Percentiles rank a stretch among this genome's conserved stretches.
These are phyloP conservation scores for Coregonus clupeaformis DNA, from an alignment of 2,113 vertebrate species.

Conservation along the genomic window DNA sequence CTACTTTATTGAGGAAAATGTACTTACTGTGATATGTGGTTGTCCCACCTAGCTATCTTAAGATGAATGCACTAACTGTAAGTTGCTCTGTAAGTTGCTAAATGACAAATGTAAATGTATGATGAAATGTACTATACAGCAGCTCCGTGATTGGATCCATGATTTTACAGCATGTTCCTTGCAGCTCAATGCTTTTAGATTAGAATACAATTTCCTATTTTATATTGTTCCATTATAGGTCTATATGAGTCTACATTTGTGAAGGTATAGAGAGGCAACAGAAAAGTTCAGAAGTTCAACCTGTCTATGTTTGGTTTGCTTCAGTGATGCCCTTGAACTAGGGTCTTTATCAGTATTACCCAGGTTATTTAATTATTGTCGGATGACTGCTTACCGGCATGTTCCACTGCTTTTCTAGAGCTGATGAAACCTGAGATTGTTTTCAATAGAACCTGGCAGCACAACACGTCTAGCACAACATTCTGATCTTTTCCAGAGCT, in stretches of 20 bases:
- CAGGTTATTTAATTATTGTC: not conserved
- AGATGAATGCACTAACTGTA: no score
- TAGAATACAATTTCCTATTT: not conserved
- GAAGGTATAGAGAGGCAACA: not conserved
- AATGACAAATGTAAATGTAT: no score
- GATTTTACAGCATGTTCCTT: no score
- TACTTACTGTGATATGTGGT: no score
- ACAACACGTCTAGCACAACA: not conserved
- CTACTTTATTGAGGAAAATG: no score
- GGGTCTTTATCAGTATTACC: not conserved
- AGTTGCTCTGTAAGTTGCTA: no score
- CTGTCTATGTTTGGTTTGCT: not conserved
- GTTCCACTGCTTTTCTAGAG: not conserved
- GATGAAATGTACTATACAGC: no score
- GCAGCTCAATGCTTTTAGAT: no score
- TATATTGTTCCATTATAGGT: not conserved
- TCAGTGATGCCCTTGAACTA: not conserved
- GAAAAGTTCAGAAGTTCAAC: not conserved
- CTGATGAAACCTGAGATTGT: no score
- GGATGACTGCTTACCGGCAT: not conserved
- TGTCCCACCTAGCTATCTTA: no score
- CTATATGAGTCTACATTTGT: not conserved
- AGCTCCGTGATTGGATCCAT: no score
- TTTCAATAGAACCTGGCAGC: not conserved
- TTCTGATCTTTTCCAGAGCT: no score